Evolutionary conservation across 2,797 vertebrate genomes (phyloP).

Genomic region (Sebastes oblongus): DNA sequence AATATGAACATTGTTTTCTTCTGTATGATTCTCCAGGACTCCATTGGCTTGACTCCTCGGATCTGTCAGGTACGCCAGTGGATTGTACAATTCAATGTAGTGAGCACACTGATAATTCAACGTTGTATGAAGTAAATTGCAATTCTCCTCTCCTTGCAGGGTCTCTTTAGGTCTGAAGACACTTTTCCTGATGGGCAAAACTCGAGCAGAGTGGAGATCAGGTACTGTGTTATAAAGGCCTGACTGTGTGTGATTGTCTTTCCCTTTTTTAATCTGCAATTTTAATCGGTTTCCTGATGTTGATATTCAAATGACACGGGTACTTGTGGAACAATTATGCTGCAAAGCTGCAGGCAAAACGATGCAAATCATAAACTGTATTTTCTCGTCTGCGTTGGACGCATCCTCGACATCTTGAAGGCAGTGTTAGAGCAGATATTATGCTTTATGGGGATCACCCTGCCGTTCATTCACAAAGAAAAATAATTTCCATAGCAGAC

Average conservation of each 20-base stretch:
- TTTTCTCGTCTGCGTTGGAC: not conserved
- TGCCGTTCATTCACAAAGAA: not conserved
- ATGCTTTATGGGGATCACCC: not conserved
- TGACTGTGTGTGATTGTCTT: not conserved
- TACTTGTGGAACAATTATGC: not conserved
- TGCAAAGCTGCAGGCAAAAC: constrained; percentile 3
- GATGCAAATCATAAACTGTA: not conserved
- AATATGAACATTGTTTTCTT: constrained; percentile 9
- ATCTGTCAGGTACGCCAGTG: constrained; percentile 91
- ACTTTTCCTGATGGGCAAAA: constrained; percentile 82
- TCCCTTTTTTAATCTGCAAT: not conserved
- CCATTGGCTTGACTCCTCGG: constrained; percentile 92
- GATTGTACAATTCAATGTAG: not conserved
- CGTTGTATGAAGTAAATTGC: not conserved
- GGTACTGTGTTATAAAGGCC: constrained; percentile 74
- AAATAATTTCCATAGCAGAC: not conserved
- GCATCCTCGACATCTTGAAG: not conserved
- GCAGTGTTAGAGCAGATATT: not conserved
- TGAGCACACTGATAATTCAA: not conserved
- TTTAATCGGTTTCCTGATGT: not conserved
- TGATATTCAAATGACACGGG: constrained; percentile 9
- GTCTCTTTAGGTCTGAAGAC: constrained; percentile 88
- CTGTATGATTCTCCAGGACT: constrained; percentile 81
- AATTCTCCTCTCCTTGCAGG: constrained; percentile 73
- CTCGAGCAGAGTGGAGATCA: constrained; percentile 93